Evolutionary conservation across 2,888 invertebrate species (phyloP), one percentile per base, ranked within the genome.

Genomic region (Trichopria drosophilae): DNA sequence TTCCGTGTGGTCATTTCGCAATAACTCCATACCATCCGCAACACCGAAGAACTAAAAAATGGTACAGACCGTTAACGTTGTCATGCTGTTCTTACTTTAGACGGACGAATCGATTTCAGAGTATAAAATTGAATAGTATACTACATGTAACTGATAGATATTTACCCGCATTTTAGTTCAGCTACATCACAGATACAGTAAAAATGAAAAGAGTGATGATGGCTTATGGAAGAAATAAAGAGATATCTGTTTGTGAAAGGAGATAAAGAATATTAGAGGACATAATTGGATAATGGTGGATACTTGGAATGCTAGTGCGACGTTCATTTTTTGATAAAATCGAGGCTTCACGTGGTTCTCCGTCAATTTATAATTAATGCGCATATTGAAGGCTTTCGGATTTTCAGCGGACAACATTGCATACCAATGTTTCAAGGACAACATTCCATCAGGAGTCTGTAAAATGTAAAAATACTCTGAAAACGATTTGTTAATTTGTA

Each of bases 241-340:
- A n/a, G n/a, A n/a, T n/a, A n/a, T n/a, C n/a, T n/a, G n/a, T n/a
- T n/a, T n/a, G n/a, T n/a, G n/a, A n/a, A n/a, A n/a, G n/a, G n/a
- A n/a, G n/a, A n/a, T n/a, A n/a, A n/a, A n/a, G n/a, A 26, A 18
- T 7, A 32, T 16, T 24, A 42, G 29, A 6, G 13, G 40, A 20
- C n/a, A 23, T 36, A 24, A 13, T 22, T 28, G 26, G 12, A n/a
- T 18, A 1, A 12, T 26, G 15, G 19, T 15, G 28, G 18, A 26
- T 34, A 35, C 44, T 32, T 44, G 34, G 9, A 44, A 35, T 3
- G 44, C 44, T 32, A 44, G 20, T 13, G 48, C 53, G n/a, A 53
- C 43, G 20, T 53, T 53, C 48, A 53, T 53, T 53, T 53, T 53
- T 31, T 53, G 47, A 22, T 36, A 47, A 18, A 24, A 31, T 31